Evolutionary conservation across 2,113 vertebrate species (phyloP).

Genomic region (Psittacula cyanocephala): DNA sequence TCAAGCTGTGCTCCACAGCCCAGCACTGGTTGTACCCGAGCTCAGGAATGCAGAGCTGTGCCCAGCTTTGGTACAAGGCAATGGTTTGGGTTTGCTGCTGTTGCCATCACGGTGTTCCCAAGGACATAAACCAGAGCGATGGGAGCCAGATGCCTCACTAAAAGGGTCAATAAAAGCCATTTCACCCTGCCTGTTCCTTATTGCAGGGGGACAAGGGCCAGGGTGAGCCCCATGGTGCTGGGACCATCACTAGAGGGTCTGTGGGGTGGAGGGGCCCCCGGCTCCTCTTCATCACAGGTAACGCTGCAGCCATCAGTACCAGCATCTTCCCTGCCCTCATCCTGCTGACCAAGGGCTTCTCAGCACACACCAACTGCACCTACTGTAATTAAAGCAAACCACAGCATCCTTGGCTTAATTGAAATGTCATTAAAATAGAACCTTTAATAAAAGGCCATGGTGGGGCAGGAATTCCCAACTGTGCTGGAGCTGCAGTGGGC

Average conservation of each 20-base stretch:
- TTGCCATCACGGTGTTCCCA: fast-evolving
- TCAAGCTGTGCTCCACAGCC: neutral
- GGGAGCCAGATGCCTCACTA: neutral
- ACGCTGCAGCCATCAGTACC: neutral
- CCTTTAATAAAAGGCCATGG: neutral
- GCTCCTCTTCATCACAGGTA: neutral
- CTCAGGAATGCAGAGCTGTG: neutral
- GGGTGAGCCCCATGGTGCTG: neutral
- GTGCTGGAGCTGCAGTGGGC: neutral
- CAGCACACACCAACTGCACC: neutral
- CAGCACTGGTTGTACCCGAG: neutral
- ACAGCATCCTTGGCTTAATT: neutral
- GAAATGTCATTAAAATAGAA: neutral
- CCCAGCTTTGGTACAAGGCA: fast-evolving
- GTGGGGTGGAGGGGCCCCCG: neutral
- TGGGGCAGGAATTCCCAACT: neutral
- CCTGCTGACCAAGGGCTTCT: neutral
- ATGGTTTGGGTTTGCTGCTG: neutral
- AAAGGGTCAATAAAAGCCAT: neutral
- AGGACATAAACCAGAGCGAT: neutral
- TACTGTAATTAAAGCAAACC: neutral
- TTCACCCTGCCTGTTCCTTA: neutral
- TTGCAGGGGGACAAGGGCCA: neutral
- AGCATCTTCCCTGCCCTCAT: neutral
- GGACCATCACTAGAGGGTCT: neutral